Conservation (phyloP, 2,888 invertebrate genomes). For the Crematogaster levior region DNA sequence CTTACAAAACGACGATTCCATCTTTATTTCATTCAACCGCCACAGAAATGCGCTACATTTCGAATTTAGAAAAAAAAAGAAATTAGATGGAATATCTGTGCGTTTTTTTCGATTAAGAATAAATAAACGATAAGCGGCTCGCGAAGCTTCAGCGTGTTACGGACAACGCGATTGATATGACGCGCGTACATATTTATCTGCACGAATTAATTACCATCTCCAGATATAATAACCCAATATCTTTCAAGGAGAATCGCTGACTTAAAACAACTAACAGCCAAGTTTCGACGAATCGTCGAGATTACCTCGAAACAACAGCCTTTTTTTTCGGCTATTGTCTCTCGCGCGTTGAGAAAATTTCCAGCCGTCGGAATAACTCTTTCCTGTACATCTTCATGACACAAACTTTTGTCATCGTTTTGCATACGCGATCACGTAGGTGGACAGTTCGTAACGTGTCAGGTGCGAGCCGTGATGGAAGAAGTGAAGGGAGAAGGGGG, state of each 20-base stretch:
- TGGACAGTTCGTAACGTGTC: conserved; percentile 40
- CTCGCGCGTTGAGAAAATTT: neutral
- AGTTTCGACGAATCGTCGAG: neutral
- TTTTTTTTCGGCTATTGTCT: neutral
- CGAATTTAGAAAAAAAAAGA: neutral
- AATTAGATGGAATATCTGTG: neutral
- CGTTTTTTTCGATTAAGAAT: conserved; percentile 18
- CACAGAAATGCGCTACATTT: neutral
- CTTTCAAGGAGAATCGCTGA: neutral
- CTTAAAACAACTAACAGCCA: neutral
- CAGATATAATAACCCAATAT: conserved; percentile 21
- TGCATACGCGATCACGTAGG: conserved; percentile 21
- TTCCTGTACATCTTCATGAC: neutral
- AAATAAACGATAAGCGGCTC: conserved; percentile 35
- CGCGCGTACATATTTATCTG: neutral
- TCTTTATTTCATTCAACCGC: neutral
- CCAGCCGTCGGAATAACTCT: neutral
- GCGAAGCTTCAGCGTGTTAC: conserved; percentile 20
- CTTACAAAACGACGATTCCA: neutral
- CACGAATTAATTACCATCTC: conserved; percentile 15
- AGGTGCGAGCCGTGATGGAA: conserved; percentile 23
- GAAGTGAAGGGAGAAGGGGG: neutral
- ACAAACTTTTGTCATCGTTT: neutral
- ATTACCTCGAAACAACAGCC: neutral
- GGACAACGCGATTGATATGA: neutral